phyloP scores from a whole-genome alignment of 2,797 vertebrate species.

The Leucoraja ocellata region DNA sequence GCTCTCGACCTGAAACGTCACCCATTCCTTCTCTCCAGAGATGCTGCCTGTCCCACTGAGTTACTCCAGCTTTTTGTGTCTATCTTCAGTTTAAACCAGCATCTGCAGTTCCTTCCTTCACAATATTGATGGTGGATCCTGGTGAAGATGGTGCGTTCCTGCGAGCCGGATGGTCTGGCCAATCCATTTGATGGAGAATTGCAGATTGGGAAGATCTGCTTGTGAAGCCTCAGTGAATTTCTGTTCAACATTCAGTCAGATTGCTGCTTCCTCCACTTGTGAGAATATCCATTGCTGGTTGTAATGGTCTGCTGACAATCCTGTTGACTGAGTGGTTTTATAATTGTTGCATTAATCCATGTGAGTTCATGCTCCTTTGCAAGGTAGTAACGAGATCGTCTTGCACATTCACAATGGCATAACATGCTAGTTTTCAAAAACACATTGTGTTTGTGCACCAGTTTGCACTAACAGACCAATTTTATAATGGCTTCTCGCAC shows the following conservation, averaged over 20 bases:
- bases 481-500: not conserved
- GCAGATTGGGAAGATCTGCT: not conserved
- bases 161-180: not conserved
- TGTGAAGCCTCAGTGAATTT: not conserved
- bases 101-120: too few relatives aligned
- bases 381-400: not conserved
- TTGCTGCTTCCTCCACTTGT: too few relatives aligned
- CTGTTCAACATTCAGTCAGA: not conserved
- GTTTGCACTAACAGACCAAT: not conserved
- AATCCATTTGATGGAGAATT: not conserved
- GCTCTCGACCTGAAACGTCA: too few relatives aligned
- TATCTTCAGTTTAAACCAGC: too few relatives aligned
- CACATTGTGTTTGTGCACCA: not conserved
- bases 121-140: too few relatives aligned
- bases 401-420: not conserved
- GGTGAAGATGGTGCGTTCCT: not conserved
- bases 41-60: too few relatives aligned
- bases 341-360: not conserved
- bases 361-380: not conserved
- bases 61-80: too few relatives aligned
- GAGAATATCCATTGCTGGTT: too few relatives aligned
- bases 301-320: too few relatives aligned
- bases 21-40: too few relatives aligned
- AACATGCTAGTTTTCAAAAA: too few relatives aligned
- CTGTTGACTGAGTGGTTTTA: too few relatives aligned